A percentile compares a stretch with the other conserved stretches of the same genome.
Evolutionary conservation across 1,140 invertebrate genomes (phyloP).

Genomic region (Sycophila sp.): DNA sequence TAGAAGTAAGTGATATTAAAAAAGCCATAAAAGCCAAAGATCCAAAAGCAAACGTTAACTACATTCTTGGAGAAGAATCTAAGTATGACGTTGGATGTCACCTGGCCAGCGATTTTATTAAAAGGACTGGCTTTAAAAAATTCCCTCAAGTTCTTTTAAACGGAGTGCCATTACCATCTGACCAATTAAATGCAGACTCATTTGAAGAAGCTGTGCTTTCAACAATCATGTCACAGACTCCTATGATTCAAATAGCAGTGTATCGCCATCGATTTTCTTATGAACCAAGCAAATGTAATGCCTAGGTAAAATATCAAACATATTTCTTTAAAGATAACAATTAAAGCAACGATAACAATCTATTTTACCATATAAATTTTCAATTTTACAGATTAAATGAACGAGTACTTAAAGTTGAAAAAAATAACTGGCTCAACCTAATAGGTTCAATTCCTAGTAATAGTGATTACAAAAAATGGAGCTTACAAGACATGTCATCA

Average conservation of each 20-base stretch:
- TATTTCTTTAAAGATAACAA: too few relatives aligned
- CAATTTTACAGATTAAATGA: constrained; percentile 80
- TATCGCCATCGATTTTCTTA: constrained; percentile 91
- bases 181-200: constrained; percentile 77
- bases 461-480: constrained; percentile 62
- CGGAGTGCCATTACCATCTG: constrained; percentile 86
- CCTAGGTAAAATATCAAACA: constrained; percentile 75
- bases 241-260: constrained; percentile 85
- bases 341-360: too few relatives aligned
- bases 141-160: constrained; percentile 91
- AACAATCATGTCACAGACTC: constrained; percentile 90
- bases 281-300: constrained; percentile 96
- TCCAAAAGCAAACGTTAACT: constrained; percentile 76
- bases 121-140: constrained; percentile 80
- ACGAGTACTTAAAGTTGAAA: constrained; percentile 81
- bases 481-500: constrained; percentile 74
- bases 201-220: constrained; percentile 95
- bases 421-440: constrained; percentile 81
- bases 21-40: constrained; percentile 74
- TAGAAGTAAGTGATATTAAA: constrained; percentile 76
- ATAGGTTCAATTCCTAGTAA: constrained; percentile 70
- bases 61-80: constrained; percentile 87
- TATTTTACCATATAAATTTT: too few relatives aligned
- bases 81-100: constrained; percentile 92
- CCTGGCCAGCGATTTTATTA: constrained; percentile 84